Conservation (phyloP, 2,113 vertebrate genomes). For the Tachycineta bicolor region DNA sequence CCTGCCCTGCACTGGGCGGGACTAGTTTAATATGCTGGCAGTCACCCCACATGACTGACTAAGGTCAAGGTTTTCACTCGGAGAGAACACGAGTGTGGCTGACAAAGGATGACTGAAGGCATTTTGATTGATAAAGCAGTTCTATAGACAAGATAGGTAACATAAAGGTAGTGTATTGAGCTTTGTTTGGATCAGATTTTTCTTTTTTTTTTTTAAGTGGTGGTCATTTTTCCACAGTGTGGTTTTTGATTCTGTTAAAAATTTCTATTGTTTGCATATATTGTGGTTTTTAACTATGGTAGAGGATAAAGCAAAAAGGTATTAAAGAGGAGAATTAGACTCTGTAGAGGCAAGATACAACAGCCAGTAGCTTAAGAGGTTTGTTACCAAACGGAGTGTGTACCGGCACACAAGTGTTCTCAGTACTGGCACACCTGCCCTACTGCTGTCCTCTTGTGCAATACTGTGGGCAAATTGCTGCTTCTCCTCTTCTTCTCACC, state of each 20-base stretch:
- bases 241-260: neutral
- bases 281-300: neutral
- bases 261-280: neutral
- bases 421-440: neutral
- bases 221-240: neutral
- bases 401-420: neutral
- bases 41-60: rapidly evolving
- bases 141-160: neutral
- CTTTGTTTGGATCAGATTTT: neutral
- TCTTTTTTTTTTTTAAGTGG: neutral
- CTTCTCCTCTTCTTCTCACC: neutral
- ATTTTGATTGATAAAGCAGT: neutral
- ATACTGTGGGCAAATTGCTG: neutral
- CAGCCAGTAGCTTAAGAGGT: neutral
- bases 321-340: neutral
- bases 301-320: neutral
- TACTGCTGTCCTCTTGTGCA: neutral
- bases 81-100: neutral
- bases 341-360: neutral
- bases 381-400: neutral
- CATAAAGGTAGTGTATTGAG: rapidly evolving
- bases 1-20: neutral
- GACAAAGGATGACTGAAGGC: neutral
- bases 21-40: neutral
- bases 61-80: neutral